Evolutionary conservation across 2,888 invertebrate species (phyloP), one percentile per base, ranked within the genome.

Genomic region (Uloborus plumipes): DNA sequence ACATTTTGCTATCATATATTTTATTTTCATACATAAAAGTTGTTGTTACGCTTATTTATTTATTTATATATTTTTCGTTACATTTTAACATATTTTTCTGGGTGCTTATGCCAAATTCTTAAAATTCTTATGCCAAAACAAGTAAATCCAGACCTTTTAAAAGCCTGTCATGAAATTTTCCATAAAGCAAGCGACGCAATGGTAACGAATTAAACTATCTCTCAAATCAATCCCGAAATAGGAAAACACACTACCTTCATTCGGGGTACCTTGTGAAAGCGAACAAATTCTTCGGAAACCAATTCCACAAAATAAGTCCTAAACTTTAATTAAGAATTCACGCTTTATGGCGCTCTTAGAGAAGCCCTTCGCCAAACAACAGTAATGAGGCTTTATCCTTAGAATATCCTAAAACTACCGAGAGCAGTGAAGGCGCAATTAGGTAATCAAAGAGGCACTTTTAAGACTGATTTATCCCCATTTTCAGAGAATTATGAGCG

Each of bases 241-340:
- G 39, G 31, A 13, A 55, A 69, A 39, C 26, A 53, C 39, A 39
- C 7, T 7, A 39, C 9, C 39, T 11, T 39, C 39, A 6, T 11
- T 39, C 6, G 9, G 9, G 39, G 39, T 39, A 39, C 7, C 9
- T 39, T 39, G 39, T 55, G 26, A n/a, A 69, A 55, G 16, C 55
- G 47, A 53, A 39, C 55, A 55, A 65, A 65, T 74, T 47, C 59
- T 22, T 15, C 49, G 26, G 20, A 51, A 58, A 62, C 76, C 50
- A 76, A 76, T 69, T 76, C 59, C 18, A 18, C 49, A 39, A 69
- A 69, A 76, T 76, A 62, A 69, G 69, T 76, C 69, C 55, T 79
- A 79, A 79, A 65, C 72, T 72, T 66, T 72, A 79, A 79, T 79
- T 79, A 72, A 72, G 66, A 79, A 79, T 79, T 79, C 61, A 66